These are phyloP conservation scores for Anguilla obscura DNA, from an alignment of 2,797 vertebrate species.

Conservation along the genomic window DNA sequence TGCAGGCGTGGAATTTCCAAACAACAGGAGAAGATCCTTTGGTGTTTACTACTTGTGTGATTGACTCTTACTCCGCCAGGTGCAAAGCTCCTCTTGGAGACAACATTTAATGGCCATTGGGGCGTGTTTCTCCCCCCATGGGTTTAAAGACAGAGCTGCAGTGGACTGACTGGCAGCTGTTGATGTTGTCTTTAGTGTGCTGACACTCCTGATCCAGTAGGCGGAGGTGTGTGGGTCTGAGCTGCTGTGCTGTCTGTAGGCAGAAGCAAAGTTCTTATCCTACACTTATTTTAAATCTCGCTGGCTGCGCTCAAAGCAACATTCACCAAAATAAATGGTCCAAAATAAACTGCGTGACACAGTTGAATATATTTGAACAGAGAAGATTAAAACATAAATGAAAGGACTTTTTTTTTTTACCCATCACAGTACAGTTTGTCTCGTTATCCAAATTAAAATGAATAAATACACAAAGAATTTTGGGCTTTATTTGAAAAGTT, in stretches of 20 bases:
- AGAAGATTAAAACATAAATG: too few species aligned
- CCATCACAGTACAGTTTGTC: background rate
- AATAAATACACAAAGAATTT: background rate
- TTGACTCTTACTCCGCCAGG: background rate
- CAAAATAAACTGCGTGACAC: background rate
- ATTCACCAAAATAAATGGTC: background rate
- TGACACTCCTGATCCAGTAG: background rate
- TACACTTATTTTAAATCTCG: background rate
- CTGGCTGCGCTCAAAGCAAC: background rate
- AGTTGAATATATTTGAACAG: too few species aligned
- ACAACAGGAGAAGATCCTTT: background rate
- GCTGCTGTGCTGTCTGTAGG: background rate
- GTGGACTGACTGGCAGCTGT: background rate
- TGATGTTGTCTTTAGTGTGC: background rate
- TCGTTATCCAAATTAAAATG: background rate
- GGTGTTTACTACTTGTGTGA: background rate
- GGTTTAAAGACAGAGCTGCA: background rate
- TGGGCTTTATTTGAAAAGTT: background rate
- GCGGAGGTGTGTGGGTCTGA: background rate
- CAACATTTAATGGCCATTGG: background rate
- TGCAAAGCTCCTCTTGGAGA: background rate
- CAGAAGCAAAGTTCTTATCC: background rate
- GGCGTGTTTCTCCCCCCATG: background rate
- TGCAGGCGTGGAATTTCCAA: background rate
- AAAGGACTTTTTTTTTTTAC: background rate